These are phyloP conservation scores for Mustelus asterias DNA, from an alignment of 2,113 vertebrate species.

Conservation along the genomic window DNA sequence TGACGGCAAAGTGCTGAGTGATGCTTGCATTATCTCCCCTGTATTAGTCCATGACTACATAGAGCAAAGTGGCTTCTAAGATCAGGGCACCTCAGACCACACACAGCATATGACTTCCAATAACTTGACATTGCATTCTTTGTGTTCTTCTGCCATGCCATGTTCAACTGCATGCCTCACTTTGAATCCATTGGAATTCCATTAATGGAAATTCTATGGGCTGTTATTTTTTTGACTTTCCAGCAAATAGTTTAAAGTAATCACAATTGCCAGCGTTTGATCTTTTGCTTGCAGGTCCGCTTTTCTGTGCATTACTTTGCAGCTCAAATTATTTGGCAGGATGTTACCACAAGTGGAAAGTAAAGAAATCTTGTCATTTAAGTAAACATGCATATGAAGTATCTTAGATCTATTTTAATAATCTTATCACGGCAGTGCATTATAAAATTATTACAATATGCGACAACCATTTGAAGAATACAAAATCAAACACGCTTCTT, in stretches of 20 bases:
- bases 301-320: background rate
- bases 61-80: background rate
- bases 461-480: background rate
- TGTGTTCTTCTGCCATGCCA: background rate
- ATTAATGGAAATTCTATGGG: background rate
- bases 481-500: background rate
- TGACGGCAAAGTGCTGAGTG: background rate
- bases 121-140: background rate
- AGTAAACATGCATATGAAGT: background rate
- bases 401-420: background rate
- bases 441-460: background rate
- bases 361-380: background rate
- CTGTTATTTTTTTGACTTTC: background rate
- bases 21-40: background rate
- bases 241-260: background rate
- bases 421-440: background rate
- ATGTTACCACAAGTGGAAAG: conserved; percentile 3
- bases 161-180: background rate
- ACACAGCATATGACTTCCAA: background rate
- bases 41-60: background rate
- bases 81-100: background rate
- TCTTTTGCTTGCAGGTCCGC: background rate
- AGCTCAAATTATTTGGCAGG: background rate
- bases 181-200: background rate
- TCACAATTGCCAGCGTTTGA: background rate